Conservation (phyloP, 1,140 invertebrate genomes). For the Lasioglossum albipes region DNA sequence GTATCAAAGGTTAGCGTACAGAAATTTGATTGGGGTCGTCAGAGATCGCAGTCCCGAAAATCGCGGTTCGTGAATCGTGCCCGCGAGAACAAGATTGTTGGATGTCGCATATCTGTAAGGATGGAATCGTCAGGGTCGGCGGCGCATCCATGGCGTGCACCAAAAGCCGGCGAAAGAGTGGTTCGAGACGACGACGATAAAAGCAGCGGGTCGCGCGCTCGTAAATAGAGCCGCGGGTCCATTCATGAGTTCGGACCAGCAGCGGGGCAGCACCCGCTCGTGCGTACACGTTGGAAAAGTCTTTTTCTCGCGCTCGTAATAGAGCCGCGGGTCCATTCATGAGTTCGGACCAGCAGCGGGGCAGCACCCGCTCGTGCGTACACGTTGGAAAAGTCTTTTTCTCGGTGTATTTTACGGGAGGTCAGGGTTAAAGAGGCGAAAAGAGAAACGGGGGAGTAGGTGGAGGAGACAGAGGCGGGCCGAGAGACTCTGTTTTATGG, state of each 20-base stretch:
- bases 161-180: slow-evolving; percentile 38
- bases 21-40: no score
- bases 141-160: slow-evolving; percentile 33
- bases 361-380: slow-evolving; percentile 71
- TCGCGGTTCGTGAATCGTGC: background rate
- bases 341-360: slow-evolving; percentile 69
- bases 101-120: slow-evolving; percentile 1
- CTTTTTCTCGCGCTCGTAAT: slow-evolving; percentile 76
- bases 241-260: slow-evolving; percentile 75
- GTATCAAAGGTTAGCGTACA: no score
- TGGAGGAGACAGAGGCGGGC: slow-evolving; percentile 26
- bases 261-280: slow-evolving; percentile 63
- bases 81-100: background rate
- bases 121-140: background rate
- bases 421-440: slow-evolving; percentile 77
- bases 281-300: slow-evolving; percentile 75
- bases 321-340: slow-evolving; percentile 75
- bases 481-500: slow-evolving; percentile 60
- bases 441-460: slow-evolving; percentile 54
- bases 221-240: slow-evolving; percentile 75
- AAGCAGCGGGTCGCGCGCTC: slow-evolving; percentile 67
- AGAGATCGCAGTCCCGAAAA: no score
- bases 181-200: slow-evolving; percentile 62
- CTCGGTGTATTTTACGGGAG: slow-evolving; percentile 74
- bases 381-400: slow-evolving; percentile 76